Conservation (phyloP, 1,140 invertebrate species). For the Eumaeus atala region DNA sequence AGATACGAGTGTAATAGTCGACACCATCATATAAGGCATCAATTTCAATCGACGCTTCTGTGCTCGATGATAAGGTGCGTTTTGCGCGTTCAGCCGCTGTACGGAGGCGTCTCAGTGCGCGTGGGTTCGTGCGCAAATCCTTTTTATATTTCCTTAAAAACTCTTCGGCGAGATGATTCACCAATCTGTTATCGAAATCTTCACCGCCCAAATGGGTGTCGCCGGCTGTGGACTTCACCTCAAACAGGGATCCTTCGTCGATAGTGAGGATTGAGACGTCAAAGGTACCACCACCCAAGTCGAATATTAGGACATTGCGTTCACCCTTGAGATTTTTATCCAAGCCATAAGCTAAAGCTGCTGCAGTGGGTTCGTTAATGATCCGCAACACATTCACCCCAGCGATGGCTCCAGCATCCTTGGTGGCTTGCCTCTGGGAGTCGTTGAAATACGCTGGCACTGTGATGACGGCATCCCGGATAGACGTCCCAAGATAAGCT, state of each 20-base stretch:
- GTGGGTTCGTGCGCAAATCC: constrained; percentile 61
- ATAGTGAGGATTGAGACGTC: constrained; percentile 85
- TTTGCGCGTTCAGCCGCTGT: constrained; percentile 77
- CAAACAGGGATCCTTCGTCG: constrained; percentile 81
- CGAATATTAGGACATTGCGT: constrained; percentile 73
- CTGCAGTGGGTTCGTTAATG: constrained; percentile 84
- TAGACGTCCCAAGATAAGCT: constrained; percentile 81
- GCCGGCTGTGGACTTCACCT: constrained; percentile 79
- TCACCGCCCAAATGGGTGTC: constrained; percentile 80
- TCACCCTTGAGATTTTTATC: constrained; percentile 86
- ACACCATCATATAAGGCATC: constrained; percentile 70
- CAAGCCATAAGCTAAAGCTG: constrained; percentile 83
- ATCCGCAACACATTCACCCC: constrained; percentile 82
- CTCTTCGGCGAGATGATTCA: constrained; percentile 77
- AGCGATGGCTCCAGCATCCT: constrained; percentile 80
- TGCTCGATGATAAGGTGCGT: constrained; percentile 71
- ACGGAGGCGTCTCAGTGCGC: constrained; percentile 76
- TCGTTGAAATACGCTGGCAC: constrained; percentile 94
- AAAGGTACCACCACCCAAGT: constrained; percentile 76
- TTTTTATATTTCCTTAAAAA: constrained; percentile 72
- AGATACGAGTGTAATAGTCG: constrained; percentile 70
- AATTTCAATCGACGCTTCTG: constrained; percentile 71
- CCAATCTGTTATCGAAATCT: constrained; percentile 86
- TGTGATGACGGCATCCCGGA: constrained; percentile 84
- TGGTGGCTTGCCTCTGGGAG: constrained; percentile 91